These are phyloP conservation scores for Hoplostethus mediterraneus DNA, from an alignment of 2,797 vertebrate species.

Conservation along the genomic window DNA sequence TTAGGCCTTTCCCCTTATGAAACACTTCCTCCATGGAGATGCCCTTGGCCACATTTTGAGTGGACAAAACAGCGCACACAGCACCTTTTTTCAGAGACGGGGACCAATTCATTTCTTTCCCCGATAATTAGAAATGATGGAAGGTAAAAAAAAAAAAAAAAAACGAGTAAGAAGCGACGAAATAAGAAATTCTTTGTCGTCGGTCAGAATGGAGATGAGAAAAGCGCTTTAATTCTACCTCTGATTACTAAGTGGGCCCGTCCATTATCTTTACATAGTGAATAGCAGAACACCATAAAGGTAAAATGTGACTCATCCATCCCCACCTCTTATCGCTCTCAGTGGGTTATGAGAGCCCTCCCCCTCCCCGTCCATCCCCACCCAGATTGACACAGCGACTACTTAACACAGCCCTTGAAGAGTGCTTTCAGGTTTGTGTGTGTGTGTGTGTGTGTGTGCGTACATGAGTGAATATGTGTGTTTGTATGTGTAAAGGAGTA, in stretches of 20 bases:
- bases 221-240: conserved; percentile 76
- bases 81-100: conserved; percentile 64
- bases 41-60: conserved; percentile 44
- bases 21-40: conserved; percentile 20
- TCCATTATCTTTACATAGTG: conserved; percentile 81
- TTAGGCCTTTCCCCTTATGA: background rate
- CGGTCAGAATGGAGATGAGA: conserved; percentile 75
- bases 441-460: conserved; percentile 5
- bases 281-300: conserved; percentile 78
- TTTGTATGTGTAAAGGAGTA: conserved; percentile 12
- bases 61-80: conserved; percentile 64
- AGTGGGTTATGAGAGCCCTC: conserved; percentile 45
- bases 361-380: conserved; percentile 26
- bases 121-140: conserved; percentile 78
- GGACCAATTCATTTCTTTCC: conserved; percentile 68
- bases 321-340: conserved; percentile 71
- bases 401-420: conserved; percentile 57
- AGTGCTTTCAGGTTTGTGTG: conserved; percentile 45
- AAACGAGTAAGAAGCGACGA: conserved; percentile 44
- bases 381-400: conserved; percentile 58
- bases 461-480: conserved; percentile 1
- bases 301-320: conserved; percentile 82
- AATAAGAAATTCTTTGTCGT: conserved; percentile 75
- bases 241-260: conserved; percentile 80
- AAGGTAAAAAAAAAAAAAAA: conserved; percentile 57